Conservation (phyloP, 2,113 vertebrate species). For the Zeus faber region DNA sequence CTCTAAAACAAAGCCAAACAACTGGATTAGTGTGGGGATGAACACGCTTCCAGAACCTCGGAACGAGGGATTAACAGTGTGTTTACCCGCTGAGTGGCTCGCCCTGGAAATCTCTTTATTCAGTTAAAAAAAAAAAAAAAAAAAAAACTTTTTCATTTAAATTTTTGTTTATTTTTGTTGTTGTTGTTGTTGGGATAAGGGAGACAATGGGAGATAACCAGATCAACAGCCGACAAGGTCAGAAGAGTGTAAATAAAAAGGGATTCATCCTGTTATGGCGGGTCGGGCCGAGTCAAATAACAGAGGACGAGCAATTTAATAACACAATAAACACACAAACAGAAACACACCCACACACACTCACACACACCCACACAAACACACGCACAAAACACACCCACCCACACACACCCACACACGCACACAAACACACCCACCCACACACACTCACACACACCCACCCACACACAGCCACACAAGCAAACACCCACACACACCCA, state of each 20-base stretch:
- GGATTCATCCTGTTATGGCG: constrained; percentile 58
- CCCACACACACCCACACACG: constrained; percentile 17
- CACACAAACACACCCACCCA: constrained; percentile 26
- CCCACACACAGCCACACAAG: constrained; percentile 14
- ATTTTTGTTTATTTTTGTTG: constrained; percentile 29
- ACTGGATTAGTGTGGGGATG: constrained; percentile 44
- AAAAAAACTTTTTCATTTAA: too few species aligned
- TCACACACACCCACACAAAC: constrained; percentile 7
- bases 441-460: constrained; percentile 2
- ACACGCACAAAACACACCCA: constrained; percentile 2
- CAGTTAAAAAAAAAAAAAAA: constrained; percentile 23
- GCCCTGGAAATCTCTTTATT: constrained; percentile 21
- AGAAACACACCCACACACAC: not conserved
- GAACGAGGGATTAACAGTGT: too few species aligned
- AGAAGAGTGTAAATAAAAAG: constrained; percentile 57
- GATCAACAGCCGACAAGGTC: constrained; percentile 52
- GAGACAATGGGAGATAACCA: constrained; percentile 34
- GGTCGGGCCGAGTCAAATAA: constrained; percentile 46
- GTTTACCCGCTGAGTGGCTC: constrained; percentile 25
- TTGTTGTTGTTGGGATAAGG: constrained; percentile 11
- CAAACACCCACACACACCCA: constrained; percentile 15
- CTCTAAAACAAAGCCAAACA: constrained; percentile 42
- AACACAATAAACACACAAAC: constrained; percentile 4
- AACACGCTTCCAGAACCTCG: too few species aligned
- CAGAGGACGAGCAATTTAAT: not conserved